Evolutionary conservation across 2,113 vertebrate species (phyloP).

Genomic region (Girardinichthys multiradiatus): DNA sequence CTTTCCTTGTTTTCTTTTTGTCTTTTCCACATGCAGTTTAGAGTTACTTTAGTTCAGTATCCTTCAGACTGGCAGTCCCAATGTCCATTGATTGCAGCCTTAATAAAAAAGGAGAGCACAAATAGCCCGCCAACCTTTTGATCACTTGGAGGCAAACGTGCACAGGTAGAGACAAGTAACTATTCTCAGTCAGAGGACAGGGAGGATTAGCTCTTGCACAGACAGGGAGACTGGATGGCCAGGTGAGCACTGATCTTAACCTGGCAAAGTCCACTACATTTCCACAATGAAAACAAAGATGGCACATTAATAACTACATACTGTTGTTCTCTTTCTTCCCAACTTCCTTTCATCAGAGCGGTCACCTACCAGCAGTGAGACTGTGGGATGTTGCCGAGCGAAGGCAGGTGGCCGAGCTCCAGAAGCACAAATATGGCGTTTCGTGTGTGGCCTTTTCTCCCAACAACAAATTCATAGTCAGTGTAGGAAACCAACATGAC

Average conservation of each 20-base stretch:
- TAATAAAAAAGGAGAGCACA: conserved; percentile 31
- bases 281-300: not conserved
- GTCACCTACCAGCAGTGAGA: conserved; percentile 92
- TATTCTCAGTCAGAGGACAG: conserved; percentile 19
- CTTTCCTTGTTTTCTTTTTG: not conserved
- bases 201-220: conserved; percentile 47
- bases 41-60: conserved; percentile 1
- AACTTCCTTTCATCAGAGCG: conserved; percentile 76
- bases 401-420: conserved; percentile 89
- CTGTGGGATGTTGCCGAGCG: conserved; percentile 91
- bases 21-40: conserved; percentile 10
- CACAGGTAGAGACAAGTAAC: conserved; percentile 36
- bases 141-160: conserved; percentile 40
- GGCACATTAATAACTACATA: not conserved
- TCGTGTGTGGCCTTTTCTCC: conserved; percentile 95
- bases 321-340: not conserved
- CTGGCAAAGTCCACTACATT: not conserved
- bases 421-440: conserved; percentile 91
- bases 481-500: conserved; percentile 96
- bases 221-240: conserved; percentile 14
- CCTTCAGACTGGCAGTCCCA: conserved; percentile 5
- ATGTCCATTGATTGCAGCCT: conserved; percentile 23
- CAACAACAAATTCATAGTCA: conserved; percentile 93
- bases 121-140: conserved; percentile 52
- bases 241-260: conserved; percentile 4